Percentiles rank a stretch among this genome's conserved stretches.
phyloP scores from a whole-genome alignment of 2,797 vertebrate genomes.

The Melanotaenia maccullochi region DNA sequence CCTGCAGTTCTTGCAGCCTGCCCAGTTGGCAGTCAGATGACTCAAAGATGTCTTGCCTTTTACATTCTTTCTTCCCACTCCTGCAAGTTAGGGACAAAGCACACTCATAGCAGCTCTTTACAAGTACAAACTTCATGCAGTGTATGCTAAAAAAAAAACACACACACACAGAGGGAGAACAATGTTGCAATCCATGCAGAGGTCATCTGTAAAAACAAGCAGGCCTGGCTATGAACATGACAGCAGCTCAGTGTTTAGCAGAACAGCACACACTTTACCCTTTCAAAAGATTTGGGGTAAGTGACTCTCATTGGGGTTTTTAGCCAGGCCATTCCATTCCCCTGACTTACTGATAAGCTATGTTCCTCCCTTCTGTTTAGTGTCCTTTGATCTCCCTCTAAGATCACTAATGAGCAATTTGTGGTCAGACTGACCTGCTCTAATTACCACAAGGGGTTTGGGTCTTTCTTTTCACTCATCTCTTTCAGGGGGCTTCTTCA shows the following conservation, averaged over 20 bases:
- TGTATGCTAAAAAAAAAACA: slow-evolving; percentile 4
- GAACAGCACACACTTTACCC: slow-evolving; percentile 45
- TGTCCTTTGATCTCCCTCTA: slow-evolving; percentile 70
- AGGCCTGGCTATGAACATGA: slow-evolving; percentile 29
- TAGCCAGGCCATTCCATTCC: slow-evolving; percentile 71
- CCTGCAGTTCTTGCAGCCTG: slow-evolving; percentile 31
- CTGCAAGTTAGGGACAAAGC: slow-evolving; percentile 18
- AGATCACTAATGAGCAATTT: slow-evolving; percentile 74
- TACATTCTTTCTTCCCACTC: slow-evolving; percentile 35
- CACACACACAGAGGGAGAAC: slow-evolving; percentile 13
- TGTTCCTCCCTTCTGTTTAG: slow-evolving; percentile 54
- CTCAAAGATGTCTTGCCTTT: slow-evolving; percentile 35
- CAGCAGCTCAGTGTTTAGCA: slow-evolving; percentile 43
- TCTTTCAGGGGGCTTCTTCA: slow-evolving; percentile 24
- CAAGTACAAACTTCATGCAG: slow-evolving; percentile 16
- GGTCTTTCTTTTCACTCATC: slow-evolving; percentile 42
- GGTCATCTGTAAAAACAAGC: slow-evolving; percentile 52
- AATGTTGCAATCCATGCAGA: slow-evolving; percentile 33
- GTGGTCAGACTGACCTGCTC: slow-evolving; percentile 71
- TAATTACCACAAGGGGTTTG: slow-evolving; percentile 63
- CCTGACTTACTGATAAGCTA: slow-evolving; percentile 54
- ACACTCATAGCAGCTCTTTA: slow-evolving; percentile 10
- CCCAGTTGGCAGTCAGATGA: slow-evolving; percentile 43
- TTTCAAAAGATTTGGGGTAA: slow-evolving; percentile 56
- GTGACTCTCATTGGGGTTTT: slow-evolving; percentile 59